Base-by-base conservation (phyloP, 92 coral and sea anemone genomes). In the Phenganax stokvisi region DNA sequence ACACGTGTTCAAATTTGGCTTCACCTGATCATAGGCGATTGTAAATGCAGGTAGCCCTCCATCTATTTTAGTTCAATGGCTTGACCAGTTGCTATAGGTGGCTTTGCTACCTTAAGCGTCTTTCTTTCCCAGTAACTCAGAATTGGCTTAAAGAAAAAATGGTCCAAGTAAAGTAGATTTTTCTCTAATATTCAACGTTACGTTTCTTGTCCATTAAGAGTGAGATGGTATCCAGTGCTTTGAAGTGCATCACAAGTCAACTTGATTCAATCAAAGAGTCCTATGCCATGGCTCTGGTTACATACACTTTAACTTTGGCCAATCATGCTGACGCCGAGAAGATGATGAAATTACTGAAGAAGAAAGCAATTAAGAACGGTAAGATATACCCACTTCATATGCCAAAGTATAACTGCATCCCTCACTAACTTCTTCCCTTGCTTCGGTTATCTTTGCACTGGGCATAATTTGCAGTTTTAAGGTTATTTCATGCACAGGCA, bases 341-440 rank as follows among this genome's bases (percentile, higher is more conserved):
- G 27, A 54, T 90, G 79, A 57, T 92, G 57, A 70, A 12, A 9
- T 83, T 76, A 16, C 89, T 93, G 16, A 85, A 84, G 80, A 62
- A 84, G 52, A 88, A 87, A 71, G 98, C 98, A 30, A 84, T 88
- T 58, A 20, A 56, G 1, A 84, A 93, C 91, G 97, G 97, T 93
- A 79, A 51, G 44, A n/a, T 5, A 54, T 20, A 11, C 31, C 25
- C 25, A 20, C 25, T 20, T 20, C 25, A 20, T 20, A 20, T 20
- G 25, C 25, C 25, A 20, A 20, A 20, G 25, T 20, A 20, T 20
- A 20, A 20, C 25, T 20, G 25, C 25, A 20, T 20, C 25, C 25
- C 25, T 20, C 25, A 20, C 25, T 20, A 20, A 20, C 25, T 20
- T 20, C 25, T 20, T 11, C 9, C 9, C 17, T 59, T 25, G 12